These are phyloP conservation scores for Geodia barretti DNA, from an alignment of 37 sponge, comb jelly and placozoan species.

Conservation along the genomic window DNA sequence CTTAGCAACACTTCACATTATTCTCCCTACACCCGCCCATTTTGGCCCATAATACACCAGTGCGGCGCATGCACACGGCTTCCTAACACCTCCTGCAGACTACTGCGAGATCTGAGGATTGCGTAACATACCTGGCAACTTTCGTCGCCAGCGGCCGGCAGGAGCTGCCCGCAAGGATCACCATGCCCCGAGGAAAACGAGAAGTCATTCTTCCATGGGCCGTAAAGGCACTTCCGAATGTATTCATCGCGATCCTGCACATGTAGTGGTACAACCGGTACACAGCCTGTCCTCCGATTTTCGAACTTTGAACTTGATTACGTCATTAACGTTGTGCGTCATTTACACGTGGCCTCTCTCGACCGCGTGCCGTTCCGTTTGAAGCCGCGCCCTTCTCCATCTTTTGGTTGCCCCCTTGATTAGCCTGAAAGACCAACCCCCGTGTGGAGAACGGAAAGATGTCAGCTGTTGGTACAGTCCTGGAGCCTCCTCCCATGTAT, in stretches of 20 bases:
- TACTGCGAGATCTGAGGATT: not conserved
- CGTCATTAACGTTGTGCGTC: too few species aligned
- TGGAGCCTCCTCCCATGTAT: slow-evolving; percentile 62
- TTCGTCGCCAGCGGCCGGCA: slow-evolving; percentile 60
- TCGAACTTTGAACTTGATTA: too few species aligned
- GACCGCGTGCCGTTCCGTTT: too few species aligned
- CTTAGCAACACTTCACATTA: too few species aligned
- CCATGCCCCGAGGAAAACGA: slow-evolving; percentile 43
- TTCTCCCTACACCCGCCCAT: not conserved
- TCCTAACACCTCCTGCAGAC: too few species aligned
- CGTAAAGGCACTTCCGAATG: not conserved
- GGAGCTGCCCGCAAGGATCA: slow-evolving; percentile 72
- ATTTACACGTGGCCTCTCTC: too few species aligned
- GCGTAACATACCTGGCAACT: slow-evolving; percentile 51
- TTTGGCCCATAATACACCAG: not conserved
- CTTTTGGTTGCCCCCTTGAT: too few species aligned
- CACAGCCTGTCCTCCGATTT: too few species aligned
- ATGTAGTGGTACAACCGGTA: too few species aligned
- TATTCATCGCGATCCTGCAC: too few species aligned
- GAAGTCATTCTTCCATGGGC: slow-evolving; percentile 12
- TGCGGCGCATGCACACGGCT: too few species aligned
- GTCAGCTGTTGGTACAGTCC: slow-evolving; percentile 10
- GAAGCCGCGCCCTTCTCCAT: too few species aligned
- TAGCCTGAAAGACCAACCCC: not conserved
- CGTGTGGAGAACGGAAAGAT: slow-evolving; percentile 5